Evolutionary conservation across 2,888 invertebrate genomes (phyloP).

Genomic region (Pterostichus madidus): DNA sequence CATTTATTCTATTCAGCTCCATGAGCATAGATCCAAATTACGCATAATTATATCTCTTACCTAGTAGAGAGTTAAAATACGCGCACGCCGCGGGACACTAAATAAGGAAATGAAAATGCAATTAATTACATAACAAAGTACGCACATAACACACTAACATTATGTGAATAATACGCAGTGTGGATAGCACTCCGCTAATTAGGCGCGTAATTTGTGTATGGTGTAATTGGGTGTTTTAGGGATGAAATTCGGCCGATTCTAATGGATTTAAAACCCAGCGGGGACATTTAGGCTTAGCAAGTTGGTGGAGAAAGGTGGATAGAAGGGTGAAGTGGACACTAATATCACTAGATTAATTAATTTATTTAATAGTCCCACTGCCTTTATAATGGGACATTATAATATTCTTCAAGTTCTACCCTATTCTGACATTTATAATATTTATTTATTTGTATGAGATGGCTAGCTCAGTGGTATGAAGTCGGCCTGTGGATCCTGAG

Average conservation of each 20-base stretch:
- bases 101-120: constrained; percentile 31
- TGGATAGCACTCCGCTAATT: constrained; percentile 14
- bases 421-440: too few relatives aligned
- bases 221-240: constrained; percentile 30
- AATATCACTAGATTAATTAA: constrained; percentile 13
- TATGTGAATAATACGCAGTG: background rate
- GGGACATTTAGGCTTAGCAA: constrained; percentile 1
- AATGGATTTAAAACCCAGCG: constrained; percentile 39
- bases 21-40: too few relatives aligned
- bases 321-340: background rate
- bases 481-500: too few relatives aligned
- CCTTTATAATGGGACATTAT: too few relatives aligned
- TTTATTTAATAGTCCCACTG: background rate
- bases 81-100: background rate
- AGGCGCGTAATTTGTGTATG: background rate
- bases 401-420: too few relatives aligned
- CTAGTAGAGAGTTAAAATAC: too few relatives aligned
- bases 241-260: constrained; percentile 19
- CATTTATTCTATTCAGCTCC: too few relatives aligned
- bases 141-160: background rate
- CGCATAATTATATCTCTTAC: too few relatives aligned
- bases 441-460: too few relatives aligned
- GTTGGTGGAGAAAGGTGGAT: too few relatives aligned
- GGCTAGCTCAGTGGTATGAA: too few relatives aligned
- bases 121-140: constrained; percentile 10